phyloP scores from a whole-genome alignment of 1,140 invertebrate species.

The Scaptomyza pallida region DNA sequence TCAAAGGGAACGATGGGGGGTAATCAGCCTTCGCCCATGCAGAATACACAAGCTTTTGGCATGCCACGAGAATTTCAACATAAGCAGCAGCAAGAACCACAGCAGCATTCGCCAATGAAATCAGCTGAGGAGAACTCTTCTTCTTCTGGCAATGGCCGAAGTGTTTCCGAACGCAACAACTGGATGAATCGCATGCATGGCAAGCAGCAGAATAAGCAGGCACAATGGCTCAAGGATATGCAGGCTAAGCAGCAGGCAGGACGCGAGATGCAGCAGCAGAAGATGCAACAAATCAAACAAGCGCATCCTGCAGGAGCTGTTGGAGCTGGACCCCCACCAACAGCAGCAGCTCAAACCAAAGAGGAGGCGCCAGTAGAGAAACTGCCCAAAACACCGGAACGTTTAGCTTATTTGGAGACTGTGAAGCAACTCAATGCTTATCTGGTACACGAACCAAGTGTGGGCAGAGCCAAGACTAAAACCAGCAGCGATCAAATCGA shows the following conservation, averaged over 20 bases:
- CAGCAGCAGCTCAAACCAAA: neutral
- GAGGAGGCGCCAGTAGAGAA: neutral
- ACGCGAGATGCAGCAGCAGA: slow-evolving; percentile 53
- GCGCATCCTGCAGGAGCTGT: neutral
- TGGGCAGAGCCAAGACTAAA: slow-evolving; percentile 34
- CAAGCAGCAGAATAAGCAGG: slow-evolving; percentile 57
- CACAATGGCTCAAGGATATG: slow-evolving; percentile 60
- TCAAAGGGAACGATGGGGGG: slow-evolving; percentile 1
- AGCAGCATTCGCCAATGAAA: slow-evolving; percentile 7
- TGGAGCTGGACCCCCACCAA: neutral
- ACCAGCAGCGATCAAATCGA: slow-evolving; percentile 9
- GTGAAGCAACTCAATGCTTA: slow-evolving; percentile 50
- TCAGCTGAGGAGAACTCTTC: neutral
- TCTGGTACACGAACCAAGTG: slow-evolving; percentile 32
- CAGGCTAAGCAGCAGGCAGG: slow-evolving; percentile 64
- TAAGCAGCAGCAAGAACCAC: neutral
- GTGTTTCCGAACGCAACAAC: slow-evolving; percentile 38
- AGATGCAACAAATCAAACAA: slow-evolving; percentile 40
- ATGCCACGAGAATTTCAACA: slow-evolving; percentile 16
- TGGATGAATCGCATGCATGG: slow-evolving; percentile 73
- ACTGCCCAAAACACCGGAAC: slow-evolving; percentile 47
- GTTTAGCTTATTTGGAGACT: slow-evolving; percentile 55
- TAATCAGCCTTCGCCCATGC: neutral
- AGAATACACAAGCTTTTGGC: slow-evolving; percentile 4
- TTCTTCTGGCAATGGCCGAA: neutral